Base-by-base conservation (phyloP, 92 coral and sea anemone genomes). In the Montipora capitata region DNA sequence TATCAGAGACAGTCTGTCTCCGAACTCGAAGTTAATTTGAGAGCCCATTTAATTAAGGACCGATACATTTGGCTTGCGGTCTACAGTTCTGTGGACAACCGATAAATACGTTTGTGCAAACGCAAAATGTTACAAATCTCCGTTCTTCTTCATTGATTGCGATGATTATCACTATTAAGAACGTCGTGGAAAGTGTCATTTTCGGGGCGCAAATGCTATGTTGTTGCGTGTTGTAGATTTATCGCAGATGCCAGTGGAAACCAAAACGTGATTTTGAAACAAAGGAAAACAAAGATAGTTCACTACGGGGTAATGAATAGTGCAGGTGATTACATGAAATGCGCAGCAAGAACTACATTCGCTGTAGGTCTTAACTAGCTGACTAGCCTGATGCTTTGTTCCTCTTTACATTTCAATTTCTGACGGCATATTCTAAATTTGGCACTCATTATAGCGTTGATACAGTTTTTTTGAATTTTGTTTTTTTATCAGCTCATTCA, bases 1-100 rank as follows among this genome's bases (percentile, higher is more conserved):
- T 70, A 83, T 83, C 79, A 72, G 15, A 83, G 87, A 83, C 87
- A 83, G 35, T 61, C 72, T 72, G 87, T 83, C 87, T 83, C 80
- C 71, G 73, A 83, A 70, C n/a, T 68, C 61, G 87, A 72, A 72
- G 72, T 72, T 72, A 58, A 83, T 83, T 83, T 43, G 87, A 83
- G 87, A 83, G 71, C 5, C 62, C 8, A 57, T 82, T 82, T 82
- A 82, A 82, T 82, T 82, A 82, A 82, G 69, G 40, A 44, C 87
- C 58, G 79, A 83, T 83, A 72, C 8, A 15, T 58, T 72, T 57
- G 74, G 59, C 87, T 83, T 73, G 80, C 69, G 80, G 87, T 72
- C 15, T 45, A 59, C 59, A 54, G 79, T 27, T 73, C 58, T 73
- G 79, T 18, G 16, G 17, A 57, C 18, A 68, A n/a, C 66, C 1